Conservation (phyloP, 1,140 invertebrate species). For the Monochamus saltuarius region DNA sequence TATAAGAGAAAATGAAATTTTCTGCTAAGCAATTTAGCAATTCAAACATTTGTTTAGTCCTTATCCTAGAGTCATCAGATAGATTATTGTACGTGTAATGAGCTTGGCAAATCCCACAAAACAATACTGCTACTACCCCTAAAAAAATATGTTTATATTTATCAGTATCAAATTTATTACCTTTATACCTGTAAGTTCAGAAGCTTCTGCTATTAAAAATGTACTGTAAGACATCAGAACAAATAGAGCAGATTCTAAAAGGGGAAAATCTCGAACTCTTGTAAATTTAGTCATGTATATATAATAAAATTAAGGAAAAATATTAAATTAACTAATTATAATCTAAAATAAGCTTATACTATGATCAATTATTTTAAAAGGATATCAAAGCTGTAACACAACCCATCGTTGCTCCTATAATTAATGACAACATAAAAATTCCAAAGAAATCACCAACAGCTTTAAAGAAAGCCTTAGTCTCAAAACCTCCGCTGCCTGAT, state of each 20-base stretch:
- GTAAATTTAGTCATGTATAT: conserved; percentile 92
- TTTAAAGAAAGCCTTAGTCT: conserved; percentile 82
- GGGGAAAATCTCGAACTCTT: conserved; percentile 87
- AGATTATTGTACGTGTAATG: conserved; percentile 99
- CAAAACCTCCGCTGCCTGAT: conserved; percentile 76
- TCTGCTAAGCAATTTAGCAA: conserved; percentile 95
- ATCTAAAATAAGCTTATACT: neutral
- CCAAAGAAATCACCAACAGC: conserved; percentile 89
- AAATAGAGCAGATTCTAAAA: conserved; percentile 95
- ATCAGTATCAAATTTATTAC: neutral
- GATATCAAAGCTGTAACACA: conserved; percentile 89
- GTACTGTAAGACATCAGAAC: conserved; percentile 97
- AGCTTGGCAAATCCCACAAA: conserved; percentile 98
- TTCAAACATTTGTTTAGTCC: conserved; percentile 95
- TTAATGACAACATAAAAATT: conserved; percentile 88
- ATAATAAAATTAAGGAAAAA: conserved; percentile 49
- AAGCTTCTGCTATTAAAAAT: conserved; percentile 94
- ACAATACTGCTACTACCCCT: conserved; percentile 94
- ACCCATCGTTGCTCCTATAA: conserved; percentile 90
- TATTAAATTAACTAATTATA: conserved; percentile 1
- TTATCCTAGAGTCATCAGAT: conserved; percentile 79
- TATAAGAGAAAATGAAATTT: conserved; percentile 99
- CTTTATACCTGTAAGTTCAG: conserved; percentile 83
- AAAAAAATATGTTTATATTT: conserved; percentile 36
- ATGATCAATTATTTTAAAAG: conserved; percentile 54